Base-by-base conservation (phyloP, 2,888 invertebrate species). In the Kuschelorhynchus macadamiae region DNA sequence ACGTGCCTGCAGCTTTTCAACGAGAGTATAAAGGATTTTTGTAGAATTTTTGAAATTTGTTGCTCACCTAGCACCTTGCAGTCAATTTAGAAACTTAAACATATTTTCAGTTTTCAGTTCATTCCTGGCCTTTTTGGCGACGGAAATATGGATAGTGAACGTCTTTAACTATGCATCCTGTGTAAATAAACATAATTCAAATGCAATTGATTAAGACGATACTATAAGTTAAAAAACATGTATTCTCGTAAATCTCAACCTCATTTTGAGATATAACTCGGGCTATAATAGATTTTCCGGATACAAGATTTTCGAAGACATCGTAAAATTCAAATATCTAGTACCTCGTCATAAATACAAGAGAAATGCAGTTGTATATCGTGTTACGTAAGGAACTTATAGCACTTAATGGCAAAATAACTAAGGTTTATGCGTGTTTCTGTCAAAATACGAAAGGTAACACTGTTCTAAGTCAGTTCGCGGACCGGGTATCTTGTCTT, bases 401-500 rank as follows among this genome's bases (percentile, higher is more conserved):
- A 61, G 61, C 55, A 67, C 61, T 56, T 67, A 67, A 67, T 61
- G 67, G 67, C 55, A 46, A 67, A 61, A 61, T 67, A 61, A 67
- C 61, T 67, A 61, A 67, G 42, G 39, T 67, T 67, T 67, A 67
- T 67, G 61, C 52, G 61, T 67, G 61, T 67, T 62, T 53, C 62
- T 62, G 62, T 62, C 62, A 62, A 67, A 67, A 67, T 67, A 36
- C 55, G 67, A 67, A 67, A 67, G 61, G 55, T 61, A 67, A 67
- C 67, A 67, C 67, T 61, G 61, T 67, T 67, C 61, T 49, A 49
- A 67, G 61, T 67, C 67, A 60, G 63, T 56, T 46, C 41, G 32
- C 56, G 21, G 57, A 47, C 44, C 42, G 56, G 41, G 44, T 50
- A 30, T 53, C 66, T 66, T 61, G 67, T 67, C 67, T 49, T 56